A percentile compares a stretch with the other conserved stretches of the same genome.
These are phyloP conservation scores for Amblyornis subalaris DNA, from an alignment of 2,113 vertebrate genomes.

Conservation along the genomic window DNA sequence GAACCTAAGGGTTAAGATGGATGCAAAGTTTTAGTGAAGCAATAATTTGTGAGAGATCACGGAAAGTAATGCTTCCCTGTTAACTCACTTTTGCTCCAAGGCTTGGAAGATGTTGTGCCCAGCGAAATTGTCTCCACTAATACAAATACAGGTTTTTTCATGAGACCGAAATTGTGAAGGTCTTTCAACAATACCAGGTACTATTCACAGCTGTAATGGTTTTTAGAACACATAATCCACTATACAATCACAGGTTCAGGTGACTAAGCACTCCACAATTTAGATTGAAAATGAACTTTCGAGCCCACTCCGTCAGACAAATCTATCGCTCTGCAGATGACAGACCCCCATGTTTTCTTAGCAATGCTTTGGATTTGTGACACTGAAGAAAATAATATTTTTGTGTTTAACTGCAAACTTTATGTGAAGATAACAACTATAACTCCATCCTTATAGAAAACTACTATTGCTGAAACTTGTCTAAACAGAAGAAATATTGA, in stretches of 20 bases:
- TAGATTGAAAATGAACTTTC: neutral
- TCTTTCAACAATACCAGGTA: neutral
- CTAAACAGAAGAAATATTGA: neutral
- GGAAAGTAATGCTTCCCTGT: neutral
- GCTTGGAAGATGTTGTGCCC: neutral
- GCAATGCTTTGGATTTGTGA: neutral
- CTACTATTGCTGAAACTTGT: neutral
- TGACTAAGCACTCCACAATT: slow-evolving; percentile 5
- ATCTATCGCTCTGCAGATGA: neutral
- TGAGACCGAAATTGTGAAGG: neutral
- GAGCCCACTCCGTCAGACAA: neutral
- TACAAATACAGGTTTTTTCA: neutral
- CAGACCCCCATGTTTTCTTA: neutral
- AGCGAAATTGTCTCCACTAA: neutral
- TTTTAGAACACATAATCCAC: slow-evolving; percentile 20
- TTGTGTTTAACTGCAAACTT: neutral
- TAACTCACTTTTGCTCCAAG: neutral
- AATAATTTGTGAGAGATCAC: neutral
- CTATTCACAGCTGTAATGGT: neutral
- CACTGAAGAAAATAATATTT: neutral
- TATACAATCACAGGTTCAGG: neutral
- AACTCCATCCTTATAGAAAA: neutral
- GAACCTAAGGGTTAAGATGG: neutral
- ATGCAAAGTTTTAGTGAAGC: neutral
- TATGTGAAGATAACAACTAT: neutral